Evolutionary conservation across 2,797 vertebrate genomes (phyloP), one percentile per base, ranked within the genome.

Genomic region (Pagetopsis macropterus): DNA sequence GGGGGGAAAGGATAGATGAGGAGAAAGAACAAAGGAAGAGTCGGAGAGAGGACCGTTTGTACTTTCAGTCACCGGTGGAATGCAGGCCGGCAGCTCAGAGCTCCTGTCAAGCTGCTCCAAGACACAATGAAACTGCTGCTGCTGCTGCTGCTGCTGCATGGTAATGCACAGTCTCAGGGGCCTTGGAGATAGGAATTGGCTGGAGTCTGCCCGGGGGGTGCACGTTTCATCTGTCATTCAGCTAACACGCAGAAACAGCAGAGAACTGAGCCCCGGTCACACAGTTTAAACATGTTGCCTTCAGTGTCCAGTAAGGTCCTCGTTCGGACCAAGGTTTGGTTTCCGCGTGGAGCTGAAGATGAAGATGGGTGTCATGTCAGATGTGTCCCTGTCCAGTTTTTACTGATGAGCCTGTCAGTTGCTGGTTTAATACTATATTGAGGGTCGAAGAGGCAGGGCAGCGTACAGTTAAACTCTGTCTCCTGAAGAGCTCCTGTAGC

Each of bases 91-190:
- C 75, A 76, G 81, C 77, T 82, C 21, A 58, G 78, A 62, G 76
- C 81, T 62, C 60, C 81, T 13, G 56, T 82, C 77, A 75, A 71
- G 75, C 80, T 60, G 44, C 78, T 86, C 71, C 58, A 23, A 81
- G 74, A 83, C 77, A 73, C 83, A 48, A 82, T 91, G 83, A 87
- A 91, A 89, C 59, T 87, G 89, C 62, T 48, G 70, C 79, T 69
- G 78, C 81, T 64, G 83, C 78, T 1, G 64, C 84, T 69, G 78
- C 81, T 48, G 70, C 79, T 67, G 78, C 85, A 78, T 55, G 51
- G 62, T 84, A 65, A 84, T 76, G 75, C 67, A 59, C 14, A 0
- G 73, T 84, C 77, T 83, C 84, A 6, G 48, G 33, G 62, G 58
- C 50, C 31, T 59, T 0, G 0, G 72, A 71, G 79, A 76, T 40